Evolutionary conservation across 2,113 vertebrate species (phyloP), one percentile per base, ranked within the genome.

Genomic region (Oncorhynchus kisutch): DNA sequence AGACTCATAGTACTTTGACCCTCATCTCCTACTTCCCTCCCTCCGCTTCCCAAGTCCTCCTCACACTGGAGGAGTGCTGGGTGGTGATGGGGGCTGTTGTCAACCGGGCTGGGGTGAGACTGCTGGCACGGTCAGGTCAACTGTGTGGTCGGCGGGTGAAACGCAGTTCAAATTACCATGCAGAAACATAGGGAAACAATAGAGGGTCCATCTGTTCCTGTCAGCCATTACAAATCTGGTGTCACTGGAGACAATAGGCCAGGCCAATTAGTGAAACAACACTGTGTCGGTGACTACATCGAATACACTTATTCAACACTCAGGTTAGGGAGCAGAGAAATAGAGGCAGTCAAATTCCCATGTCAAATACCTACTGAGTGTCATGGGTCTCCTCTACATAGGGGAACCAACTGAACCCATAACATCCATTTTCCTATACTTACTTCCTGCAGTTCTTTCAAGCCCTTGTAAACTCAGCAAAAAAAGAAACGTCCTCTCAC

Each of bases 81-180:
- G 39, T 70, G 67, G 65, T 51, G 92, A 93, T 92, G 84, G 90
- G 76, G 78, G 71, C 93, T 24, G 24, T 54, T 77, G 89, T 82
- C 77, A 84, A 77, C 82, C 88, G 78, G 84, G 84, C 86, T 48
- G 84, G 91, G 92, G 91, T 90, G 92, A 95, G 95, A 94, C 94
- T 94, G 92, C 93, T 93, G 92, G 94, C 94, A 91, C 90, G 93
- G 93, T 95, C 94, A 92, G 97, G 96, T 98, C 96, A 98, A 91
- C 88, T 85, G 94, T 93, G 91, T 92, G 89, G 95, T 95, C 94
- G 93, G 67, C 91, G 96, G 97, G 97, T 97, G 96, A 99, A 98
- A 96, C 95, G 93, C 94, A 94, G 96, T 98, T 98, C 97, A 99
- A 96, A 99, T 99, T 98, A 97, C 95, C 97, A 99, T 99, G 96